Conservation (phyloP, 2,888 invertebrate species). For the Amiota minor region DNA sequence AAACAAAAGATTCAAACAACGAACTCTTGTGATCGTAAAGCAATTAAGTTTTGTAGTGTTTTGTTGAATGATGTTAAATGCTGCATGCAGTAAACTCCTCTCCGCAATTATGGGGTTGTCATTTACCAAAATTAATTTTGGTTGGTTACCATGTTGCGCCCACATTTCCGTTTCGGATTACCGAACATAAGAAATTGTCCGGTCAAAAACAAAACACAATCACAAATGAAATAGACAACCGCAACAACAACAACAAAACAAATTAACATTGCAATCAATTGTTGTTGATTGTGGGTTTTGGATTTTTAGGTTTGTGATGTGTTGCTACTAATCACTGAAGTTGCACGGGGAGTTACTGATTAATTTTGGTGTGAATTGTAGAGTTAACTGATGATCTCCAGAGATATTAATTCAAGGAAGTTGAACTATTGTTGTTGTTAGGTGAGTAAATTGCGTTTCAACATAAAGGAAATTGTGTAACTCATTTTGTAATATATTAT, state of each 20-base stretch:
- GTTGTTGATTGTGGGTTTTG: background rate
- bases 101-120: background rate
- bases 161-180: background rate
- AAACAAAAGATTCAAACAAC: constrained; percentile 13
- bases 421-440: too few species aligned
- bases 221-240: background rate
- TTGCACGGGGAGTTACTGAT: too few species aligned
- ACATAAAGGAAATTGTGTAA: too few species aligned
- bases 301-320: background rate
- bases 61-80: too few species aligned
- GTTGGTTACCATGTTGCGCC: constrained; percentile 3
- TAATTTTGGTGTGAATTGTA: too few species aligned
- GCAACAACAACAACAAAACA: background rate
- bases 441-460: too few species aligned
- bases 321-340: too few species aligned
- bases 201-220: background rate
- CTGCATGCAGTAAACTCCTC: too few species aligned
- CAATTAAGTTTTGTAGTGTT: background rate
- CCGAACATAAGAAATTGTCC: background rate
- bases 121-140: background rate
- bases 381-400: too few species aligned
- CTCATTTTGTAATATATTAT: too few species aligned
- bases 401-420: too few species aligned
- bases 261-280: constrained; percentile 14
- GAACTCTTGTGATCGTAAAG: constrained; percentile 4